Percentiles rank a stretch among this genome's conserved stretches.
Evolutionary conservation across 2,113 vertebrate genomes (phyloP).

Genomic region (Thymallus thymallus): DNA sequence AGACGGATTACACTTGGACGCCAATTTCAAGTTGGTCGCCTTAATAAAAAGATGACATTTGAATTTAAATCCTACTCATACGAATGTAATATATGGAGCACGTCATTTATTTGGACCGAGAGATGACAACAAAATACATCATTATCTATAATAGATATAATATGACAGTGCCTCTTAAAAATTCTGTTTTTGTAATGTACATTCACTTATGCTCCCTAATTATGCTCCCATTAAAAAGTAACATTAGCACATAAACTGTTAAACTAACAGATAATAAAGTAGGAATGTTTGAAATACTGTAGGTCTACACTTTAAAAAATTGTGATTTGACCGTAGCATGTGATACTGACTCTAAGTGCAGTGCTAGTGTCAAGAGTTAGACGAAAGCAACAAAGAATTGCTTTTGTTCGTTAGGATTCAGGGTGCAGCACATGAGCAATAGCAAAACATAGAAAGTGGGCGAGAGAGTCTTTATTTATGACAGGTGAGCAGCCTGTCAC

Average conservation of each 20-base stretch:
- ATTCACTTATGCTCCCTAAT: no score
- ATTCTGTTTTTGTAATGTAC: no score
- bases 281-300: no score
- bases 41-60: constrained; percentile 34
- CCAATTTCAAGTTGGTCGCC: constrained; percentile 30
- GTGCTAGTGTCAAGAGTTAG: not conserved
- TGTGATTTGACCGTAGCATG: not conserved
- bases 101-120: constrained; percentile 30
- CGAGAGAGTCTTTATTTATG: constrained; percentile 34
- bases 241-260: no score
- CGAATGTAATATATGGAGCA: constrained; percentile 28
- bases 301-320: not conserved
- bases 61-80: constrained; percentile 36
- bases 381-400: constrained; percentile 7
- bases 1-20: constrained; percentile 43
- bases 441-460: constrained; percentile 25
- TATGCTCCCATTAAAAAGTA: no score
- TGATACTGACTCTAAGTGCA: not conserved
- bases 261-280: no score
- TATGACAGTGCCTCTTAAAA: no score
- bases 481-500: constrained; percentile 47
- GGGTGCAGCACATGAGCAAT: constrained; percentile 17
- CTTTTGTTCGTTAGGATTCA: constrained; percentile 24
- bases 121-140: constrained; percentile 13
- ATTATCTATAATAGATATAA: no score